A percentile compares a stretch with the other conserved stretches of the same genome.
These are phyloP conservation scores for Rhea americana DNA, from an alignment of 2,113 vertebrate species.

Conservation along the genomic window DNA sequence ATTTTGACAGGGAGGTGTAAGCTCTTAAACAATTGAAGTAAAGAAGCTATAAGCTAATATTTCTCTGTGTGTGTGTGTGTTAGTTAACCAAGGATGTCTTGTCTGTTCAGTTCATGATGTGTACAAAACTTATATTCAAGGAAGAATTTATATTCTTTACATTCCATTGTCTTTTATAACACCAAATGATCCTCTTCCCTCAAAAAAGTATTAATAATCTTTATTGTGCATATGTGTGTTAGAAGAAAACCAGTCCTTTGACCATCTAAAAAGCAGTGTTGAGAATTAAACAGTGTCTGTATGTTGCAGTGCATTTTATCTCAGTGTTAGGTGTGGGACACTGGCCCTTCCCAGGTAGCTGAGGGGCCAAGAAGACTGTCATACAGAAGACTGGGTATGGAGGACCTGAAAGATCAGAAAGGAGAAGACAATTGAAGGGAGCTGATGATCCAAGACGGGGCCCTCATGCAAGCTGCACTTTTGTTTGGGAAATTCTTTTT, in stretches of 20 bases:
- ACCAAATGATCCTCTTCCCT: neutral
- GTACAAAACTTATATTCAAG: neutral
- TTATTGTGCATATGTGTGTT: neutral
- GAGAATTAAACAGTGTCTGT: neutral
- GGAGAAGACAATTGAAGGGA: neutral
- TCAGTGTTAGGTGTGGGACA: neutral
- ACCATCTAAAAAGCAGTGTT: neutral
- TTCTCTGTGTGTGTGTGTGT: neutral
- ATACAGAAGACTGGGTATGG: neutral
- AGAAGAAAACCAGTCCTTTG: neutral
- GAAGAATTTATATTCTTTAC: neutral
- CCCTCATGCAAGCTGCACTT: neutral
- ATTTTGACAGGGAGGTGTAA: neutral
- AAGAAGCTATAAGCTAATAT: neutral
- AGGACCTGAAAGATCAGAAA: neutral
- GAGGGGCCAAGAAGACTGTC: neutral
- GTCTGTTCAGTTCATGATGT: neutral
- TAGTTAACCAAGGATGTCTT: neutral
- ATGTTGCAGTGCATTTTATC: fast-evolving
- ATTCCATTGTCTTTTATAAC: neutral
- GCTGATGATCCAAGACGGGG: neutral
- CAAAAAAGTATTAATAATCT: neutral
- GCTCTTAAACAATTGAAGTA: neutral
- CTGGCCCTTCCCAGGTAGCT: neutral
- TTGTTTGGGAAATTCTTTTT: neutral